Evolutionary conservation across 2,797 vertebrate genomes (phyloP), one percentile per base, ranked within the genome.

Genomic region (Chelidonichthys spinosus): DNA sequence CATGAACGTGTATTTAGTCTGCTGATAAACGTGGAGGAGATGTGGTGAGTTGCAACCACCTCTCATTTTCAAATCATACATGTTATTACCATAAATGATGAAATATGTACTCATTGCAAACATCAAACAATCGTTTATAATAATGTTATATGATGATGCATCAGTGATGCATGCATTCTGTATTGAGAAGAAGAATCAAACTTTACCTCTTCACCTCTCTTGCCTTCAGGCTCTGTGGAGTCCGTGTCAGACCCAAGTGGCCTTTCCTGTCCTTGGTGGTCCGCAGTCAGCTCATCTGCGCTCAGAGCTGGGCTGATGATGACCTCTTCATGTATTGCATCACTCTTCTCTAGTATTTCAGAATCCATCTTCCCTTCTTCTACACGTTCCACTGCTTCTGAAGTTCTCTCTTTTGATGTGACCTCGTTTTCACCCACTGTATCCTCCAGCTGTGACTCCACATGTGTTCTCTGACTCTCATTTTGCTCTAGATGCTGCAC

Each of bases 121-220:
- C 25, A 25, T 25, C 25, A 25, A 58, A 56, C 55, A 0, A 44
- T 42, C 2, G 39, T 46, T 5, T 74, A 25, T 53, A 35, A 25
- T 53, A 35, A 60, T 36, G 35, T 61, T 3, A 61, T 39, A 18
- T 67, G 63, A 44, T 4, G 10, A 11, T 11, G 4, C 18, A 11
- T 69, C n/a, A 60, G 15, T 33, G n/a, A 14, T 53, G 25, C 25
- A 65, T 39, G 35, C 59, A 15, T 50, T 64, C 15, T 69, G 9
- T 44, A 37, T 14, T 63, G 6, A 72, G 15, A 78, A 39, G 18
- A 80, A 69, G 9, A 18, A 62, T 44, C 50, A 75, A 25, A 35
- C 39, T 54, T 76, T 92, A 95, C 94, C 93, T 94, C 69, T n/a
- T 83, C 68, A 50, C 65, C 39, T n/a, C 9, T 83, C 44, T 63